These are phyloP conservation scores for Spilarctia lutea DNA, from an alignment of 2,888 invertebrate genomes.

Conservation along the genomic window DNA sequence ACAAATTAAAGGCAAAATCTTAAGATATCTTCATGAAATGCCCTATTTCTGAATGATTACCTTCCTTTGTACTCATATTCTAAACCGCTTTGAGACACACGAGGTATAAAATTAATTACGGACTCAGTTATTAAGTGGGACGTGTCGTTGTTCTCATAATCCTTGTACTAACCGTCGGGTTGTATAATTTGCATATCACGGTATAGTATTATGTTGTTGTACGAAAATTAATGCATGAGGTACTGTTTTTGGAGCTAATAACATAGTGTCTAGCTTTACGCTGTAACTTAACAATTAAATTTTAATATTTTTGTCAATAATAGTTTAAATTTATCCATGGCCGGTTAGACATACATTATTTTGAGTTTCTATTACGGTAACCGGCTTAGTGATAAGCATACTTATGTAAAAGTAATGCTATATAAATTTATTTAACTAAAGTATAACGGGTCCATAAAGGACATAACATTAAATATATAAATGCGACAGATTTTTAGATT, in stretches of 20 bases:
- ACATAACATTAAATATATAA: too few relatives aligned
- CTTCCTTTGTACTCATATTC: background rate
- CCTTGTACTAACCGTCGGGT: conserved; percentile 1
- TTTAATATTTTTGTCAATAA: background rate
- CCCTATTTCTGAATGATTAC: background rate
- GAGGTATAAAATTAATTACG: conserved; percentile 5
- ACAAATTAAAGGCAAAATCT: background rate
- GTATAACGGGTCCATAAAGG: too few relatives aligned
- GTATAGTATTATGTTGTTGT: background rate
- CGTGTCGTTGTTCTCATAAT: conserved; percentile 7
- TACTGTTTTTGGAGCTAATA: background rate
- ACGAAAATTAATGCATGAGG: background rate
- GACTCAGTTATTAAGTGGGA: conserved; percentile 3
- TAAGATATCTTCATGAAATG: background rate
- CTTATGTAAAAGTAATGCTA: too few relatives aligned
- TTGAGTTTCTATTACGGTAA: too few relatives aligned
- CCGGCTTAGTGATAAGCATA: too few relatives aligned
- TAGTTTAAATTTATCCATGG: background rate
- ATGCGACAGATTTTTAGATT: too few relatives aligned
- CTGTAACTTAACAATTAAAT: background rate
- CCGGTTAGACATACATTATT: background rate
- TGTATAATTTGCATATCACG: background rate
- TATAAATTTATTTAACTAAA: too few relatives aligned
- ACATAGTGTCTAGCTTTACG: background rate
- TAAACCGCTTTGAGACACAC: background rate